These are phyloP conservation scores for Rhopalosiphum padi DNA, from an alignment of 1,140 invertebrate species.

Conservation along the genomic window DNA sequence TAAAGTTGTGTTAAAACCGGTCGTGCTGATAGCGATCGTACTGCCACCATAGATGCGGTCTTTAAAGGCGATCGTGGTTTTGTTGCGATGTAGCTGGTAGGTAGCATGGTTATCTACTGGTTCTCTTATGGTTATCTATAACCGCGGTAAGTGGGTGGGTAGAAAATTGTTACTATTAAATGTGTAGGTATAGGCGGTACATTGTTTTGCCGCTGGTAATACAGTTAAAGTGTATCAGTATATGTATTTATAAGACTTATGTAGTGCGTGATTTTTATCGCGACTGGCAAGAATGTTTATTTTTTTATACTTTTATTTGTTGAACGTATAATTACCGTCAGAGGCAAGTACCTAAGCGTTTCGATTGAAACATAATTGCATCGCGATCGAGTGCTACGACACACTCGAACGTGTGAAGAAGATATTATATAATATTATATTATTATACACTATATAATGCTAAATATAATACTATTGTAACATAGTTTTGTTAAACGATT, in stretches of 20 bases:
- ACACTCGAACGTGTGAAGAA: neutral
- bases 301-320: neutral
- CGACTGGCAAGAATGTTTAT: neutral
- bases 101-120: neutral
- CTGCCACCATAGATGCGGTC: neutral
- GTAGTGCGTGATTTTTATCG: neutral
- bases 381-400: neutral
- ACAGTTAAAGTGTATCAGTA: neutral
- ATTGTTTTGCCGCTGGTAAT: neutral
- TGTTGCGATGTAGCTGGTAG: neutral
- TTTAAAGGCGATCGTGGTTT: neutral
- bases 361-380: slow-evolving; percentile 15
- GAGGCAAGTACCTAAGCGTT: neutral
- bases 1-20: neutral
- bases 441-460: neutral
- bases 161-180: neutral
- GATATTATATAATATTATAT: neutral
- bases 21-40: neutral
- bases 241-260: slow-evolving; percentile 14
- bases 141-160: neutral
- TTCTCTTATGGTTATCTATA: neutral
- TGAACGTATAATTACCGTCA: neutral
- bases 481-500: neutral
- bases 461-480: neutral
- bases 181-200: neutral